Evolutionary conservation across 2,797 vertebrate genomes (phyloP), one percentile per base, ranked within the genome.

Genomic region (Eptatretus atami): DNA sequence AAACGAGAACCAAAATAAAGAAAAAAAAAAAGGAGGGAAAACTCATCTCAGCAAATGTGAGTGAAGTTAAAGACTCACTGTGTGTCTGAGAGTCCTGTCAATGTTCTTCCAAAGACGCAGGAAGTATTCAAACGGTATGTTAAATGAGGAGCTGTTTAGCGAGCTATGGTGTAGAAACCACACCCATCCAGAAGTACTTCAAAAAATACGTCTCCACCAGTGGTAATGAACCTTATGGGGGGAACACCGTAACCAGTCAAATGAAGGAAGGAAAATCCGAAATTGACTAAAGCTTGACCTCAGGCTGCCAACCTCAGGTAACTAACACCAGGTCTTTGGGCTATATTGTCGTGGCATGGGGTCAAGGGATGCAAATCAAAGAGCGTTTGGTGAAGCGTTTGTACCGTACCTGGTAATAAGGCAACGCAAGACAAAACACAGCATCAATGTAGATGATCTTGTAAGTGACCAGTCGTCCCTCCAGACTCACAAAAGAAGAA

Each of bases 401-500:
- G 53, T 72, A 95, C 92, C 88, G 53, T 72, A 95, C 92, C 88
- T 98, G 92, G 71, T 96, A 98, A n/a, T 52, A 98, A 74, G 9
- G 81, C 86, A 71, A 98, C 86, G 52, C 84, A 93, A 75, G 82
- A 87, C 63, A n/a, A 98, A 83, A 70, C 95, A 86, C 68, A 98
- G 78, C 79, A 96, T 84, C 92, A n/a, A 98, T 98, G 75, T 98
- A 98, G 79, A 98, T 81, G 75, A 98, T 95, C 78, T 98, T 98
- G 78, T 98, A 98, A 80, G 94, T 83, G 74, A 86, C 90, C 6
- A 86, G 84, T 69, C 74, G 78, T 60, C 88, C 92, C 73, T 96
- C 86, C 55, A 98, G 95, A 79, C 86, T 96, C 77, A 98, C 92
- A 3, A 96, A n/a, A 78, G 80, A 98, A 98, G 81, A 98, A 96